Conservation (phyloP, 2,888 invertebrate genomes). For the Himalopsyche anomala region DNA sequence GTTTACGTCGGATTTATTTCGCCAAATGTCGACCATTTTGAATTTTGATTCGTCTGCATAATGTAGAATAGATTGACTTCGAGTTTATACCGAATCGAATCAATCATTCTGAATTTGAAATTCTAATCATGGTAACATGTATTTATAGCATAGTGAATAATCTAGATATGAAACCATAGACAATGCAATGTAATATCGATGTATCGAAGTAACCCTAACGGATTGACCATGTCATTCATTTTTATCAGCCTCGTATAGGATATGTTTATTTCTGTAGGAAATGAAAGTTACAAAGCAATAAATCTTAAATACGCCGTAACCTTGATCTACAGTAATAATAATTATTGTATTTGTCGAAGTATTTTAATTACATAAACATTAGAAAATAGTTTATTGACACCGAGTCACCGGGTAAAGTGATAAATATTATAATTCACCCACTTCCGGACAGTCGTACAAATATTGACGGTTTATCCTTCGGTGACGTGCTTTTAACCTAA, state of each 20-base stretch:
- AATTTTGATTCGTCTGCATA: too few relatives aligned
- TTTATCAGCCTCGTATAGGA: neutral
- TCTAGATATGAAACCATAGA: neutral
- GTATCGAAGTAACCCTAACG: neutral
- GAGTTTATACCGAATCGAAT: neutral
- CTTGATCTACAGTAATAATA: conserved; percentile 15
- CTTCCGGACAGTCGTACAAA: too few relatives aligned
- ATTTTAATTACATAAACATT: conserved; percentile 29
- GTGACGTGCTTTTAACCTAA: too few relatives aligned
- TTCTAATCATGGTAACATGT: neutral
- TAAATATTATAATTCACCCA: too few relatives aligned
- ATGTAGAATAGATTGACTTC: too few relatives aligned
- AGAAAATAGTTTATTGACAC: conserved; percentile 38
- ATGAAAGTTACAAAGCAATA: conserved; percentile 23
- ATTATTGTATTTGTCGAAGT: neutral
- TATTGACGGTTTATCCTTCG: too few relatives aligned
- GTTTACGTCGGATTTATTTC: too few relatives aligned
- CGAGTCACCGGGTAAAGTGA: conserved; percentile 8
- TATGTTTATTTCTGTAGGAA: neutral
- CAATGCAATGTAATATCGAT: too few relatives aligned
- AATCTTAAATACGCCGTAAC: conserved; percentile 34
- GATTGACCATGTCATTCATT: conserved; percentile 17
- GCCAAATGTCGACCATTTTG: too few relatives aligned
- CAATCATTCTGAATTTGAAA: neutral
- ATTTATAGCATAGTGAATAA: neutral